A percentile compares a stretch with the other conserved stretches of the same genome.
Conservation (phyloP, 2,888 invertebrate genomes). For the Nineta flava region DNA sequence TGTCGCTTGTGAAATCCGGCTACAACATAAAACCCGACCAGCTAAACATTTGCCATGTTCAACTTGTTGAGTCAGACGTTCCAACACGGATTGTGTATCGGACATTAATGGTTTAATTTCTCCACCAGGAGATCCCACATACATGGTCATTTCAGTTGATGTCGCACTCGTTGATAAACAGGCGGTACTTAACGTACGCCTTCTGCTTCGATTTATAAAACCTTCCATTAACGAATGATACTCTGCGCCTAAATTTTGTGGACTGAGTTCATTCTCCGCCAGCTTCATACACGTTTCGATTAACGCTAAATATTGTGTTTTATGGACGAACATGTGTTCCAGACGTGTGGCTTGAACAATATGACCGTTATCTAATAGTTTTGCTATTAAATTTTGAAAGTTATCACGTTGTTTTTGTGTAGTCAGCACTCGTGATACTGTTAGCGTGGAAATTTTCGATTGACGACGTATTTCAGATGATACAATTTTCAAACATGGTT, state of each 20-base stretch:
- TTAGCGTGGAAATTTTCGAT: constrained; percentile 1
- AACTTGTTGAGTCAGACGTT: constrained; percentile 33
- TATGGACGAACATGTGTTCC: constrained; percentile 33
- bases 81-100: constrained; percentile 25
- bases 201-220: constrained; percentile 25
- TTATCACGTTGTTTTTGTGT: constrained; percentile 25
- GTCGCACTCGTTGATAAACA: constrained; percentile 16
- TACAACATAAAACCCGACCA: constrained; percentile 35
- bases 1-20: constrained; percentile 36
- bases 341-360: constrained; percentile 43
- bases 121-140: too few relatives aligned
- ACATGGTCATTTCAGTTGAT: constrained; percentile 14
- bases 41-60: constrained; percentile 35
- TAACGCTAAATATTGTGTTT: constrained; percentile 36
- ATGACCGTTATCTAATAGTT: constrained; percentile 37
- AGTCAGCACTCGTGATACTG: background rate
- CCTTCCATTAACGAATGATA: constrained; percentile 32
- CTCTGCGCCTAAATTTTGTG: constrained; percentile 45
- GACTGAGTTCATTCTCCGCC: constrained; percentile 44
- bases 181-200: constrained; percentile 22
- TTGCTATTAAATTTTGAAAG: constrained; percentile 34
- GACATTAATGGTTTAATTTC: background rate
- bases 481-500: constrained; percentile 17
- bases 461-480: constrained; percentile 2
- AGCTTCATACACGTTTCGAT: constrained; percentile 43